A percentile compares a stretch with the other conserved stretches of the same genome.
Conservation (phyloP, 2,888 invertebrate species). For the Hydroisotoma schaefferi region DNA sequence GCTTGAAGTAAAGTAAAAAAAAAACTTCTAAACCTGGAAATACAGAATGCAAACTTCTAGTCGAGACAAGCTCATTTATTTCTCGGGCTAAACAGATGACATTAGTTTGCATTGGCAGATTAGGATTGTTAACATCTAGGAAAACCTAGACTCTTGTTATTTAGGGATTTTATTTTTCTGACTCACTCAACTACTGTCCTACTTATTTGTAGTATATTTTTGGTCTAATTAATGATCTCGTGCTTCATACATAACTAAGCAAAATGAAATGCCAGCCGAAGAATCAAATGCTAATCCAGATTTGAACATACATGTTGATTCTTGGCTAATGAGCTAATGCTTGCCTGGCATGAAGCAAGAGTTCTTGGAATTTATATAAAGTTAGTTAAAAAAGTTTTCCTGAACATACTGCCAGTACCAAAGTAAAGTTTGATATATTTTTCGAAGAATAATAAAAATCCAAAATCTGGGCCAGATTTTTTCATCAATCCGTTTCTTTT, state of each 20-base stretch:
- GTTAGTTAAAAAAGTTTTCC: too few species aligned
- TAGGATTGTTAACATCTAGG: constrained; percentile 14
- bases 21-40: neutral
- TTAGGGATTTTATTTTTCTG: constrained; percentile 4
- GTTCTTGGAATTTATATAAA: too few species aligned
- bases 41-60: constrained; percentile 11
- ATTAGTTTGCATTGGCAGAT: constrained; percentile 18
- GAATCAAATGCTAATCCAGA: too few species aligned
- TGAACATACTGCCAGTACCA: too few species aligned
- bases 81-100: constrained; percentile 10
- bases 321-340: too few species aligned
- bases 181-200: neutral
- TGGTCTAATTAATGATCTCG: neutral
- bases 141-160: constrained; percentile 1
- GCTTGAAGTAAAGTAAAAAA: constrained; percentile 3
- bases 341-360: too few species aligned
- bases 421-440: too few species aligned
- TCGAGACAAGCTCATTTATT: constrained; percentile 17
- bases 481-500: neutral
- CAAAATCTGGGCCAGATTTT: too few species aligned
- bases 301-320: too few species aligned
- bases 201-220: neutral
- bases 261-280: too few species aligned
- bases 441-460: too few species aligned
- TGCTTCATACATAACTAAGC: neutral